Evolutionary conservation across 2,113 vertebrate species (phyloP).

Genomic region (Caranx ignobilis): DNA sequence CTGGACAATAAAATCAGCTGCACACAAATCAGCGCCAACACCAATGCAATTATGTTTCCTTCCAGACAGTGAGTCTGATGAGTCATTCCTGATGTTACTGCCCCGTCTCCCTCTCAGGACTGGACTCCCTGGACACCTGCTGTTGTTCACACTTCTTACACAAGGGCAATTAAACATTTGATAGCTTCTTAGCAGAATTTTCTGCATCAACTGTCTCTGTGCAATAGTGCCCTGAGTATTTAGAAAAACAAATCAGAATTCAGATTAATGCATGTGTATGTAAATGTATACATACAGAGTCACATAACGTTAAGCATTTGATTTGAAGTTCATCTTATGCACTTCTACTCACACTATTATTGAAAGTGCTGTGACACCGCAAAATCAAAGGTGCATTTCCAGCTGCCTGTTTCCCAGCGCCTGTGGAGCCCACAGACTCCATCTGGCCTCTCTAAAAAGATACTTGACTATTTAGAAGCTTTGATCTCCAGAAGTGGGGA

Average conservation of each 20-base stretch:
- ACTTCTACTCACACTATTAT: too few relatives aligned
- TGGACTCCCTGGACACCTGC: background rate
- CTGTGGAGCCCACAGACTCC: background rate
- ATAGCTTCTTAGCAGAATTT: background rate
- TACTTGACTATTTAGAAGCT: background rate
- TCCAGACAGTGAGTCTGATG: background rate
- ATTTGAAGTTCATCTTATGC: background rate
- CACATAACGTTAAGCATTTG: constrained; percentile 3
- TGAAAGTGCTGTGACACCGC: background rate
- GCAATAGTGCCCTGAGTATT: too few relatives aligned
- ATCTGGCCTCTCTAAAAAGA: background rate
- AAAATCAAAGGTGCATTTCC: constrained; percentile 2
- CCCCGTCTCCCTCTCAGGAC: background rate
- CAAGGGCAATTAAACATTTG: background rate
- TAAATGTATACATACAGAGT: background rate
- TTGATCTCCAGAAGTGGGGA: constrained; percentile 31
- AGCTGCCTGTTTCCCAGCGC: constrained; percentile 4
- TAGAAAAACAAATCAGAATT: background rate
- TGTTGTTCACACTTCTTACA: background rate
- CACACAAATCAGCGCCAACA: background rate
- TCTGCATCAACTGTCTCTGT: background rate
- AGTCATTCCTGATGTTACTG: background rate
- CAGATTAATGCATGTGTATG: background rate
- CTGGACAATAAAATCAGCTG: background rate
- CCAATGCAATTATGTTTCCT: background rate